Evolutionary conservation across 2,888 invertebrate species (phyloP), one percentile per base, ranked within the genome.

Genomic region (Linnaemya tessellans): DNA sequence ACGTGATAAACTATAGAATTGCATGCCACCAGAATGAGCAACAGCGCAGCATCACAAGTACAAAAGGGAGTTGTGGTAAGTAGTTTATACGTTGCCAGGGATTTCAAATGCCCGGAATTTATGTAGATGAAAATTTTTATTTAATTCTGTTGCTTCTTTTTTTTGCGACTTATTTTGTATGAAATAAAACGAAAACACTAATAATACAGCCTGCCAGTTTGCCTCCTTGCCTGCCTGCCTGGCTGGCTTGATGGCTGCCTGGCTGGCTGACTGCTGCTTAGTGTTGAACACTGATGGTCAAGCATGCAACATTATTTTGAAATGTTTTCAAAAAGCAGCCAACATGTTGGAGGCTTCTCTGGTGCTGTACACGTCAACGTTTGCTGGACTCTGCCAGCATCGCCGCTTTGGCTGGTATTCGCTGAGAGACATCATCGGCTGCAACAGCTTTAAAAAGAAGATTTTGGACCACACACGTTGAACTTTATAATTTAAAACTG

Each of bases 381-480:
- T 49, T 18, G 56, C 46, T 30, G n/a, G n/a, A n/a, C n/a, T n/a
- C 43, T 43, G 56, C 10, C 25, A n/a, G n/a, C 58, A 51, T 13
- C 41, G 65, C 74, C 51, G 65, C 67, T 25, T 54, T 41, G 20
- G 30, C 58, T 60, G 62, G 79, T 75, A 75, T 82, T 49, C 79
- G 79, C 71, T 67, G 49, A 62, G 71, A 65, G 75, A 38, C 74
- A 38, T 75, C 54, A 62, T n/a, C 68, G 49, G 62, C 74, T 71
- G 80, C 77, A 74, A 10, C 79, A 56, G 68, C 62, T 70, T 56
- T 54, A 20, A 68, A 75, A 65, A 75, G 60, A 65, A 87, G 87
- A 88, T 89, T 88, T 88, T 88, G 90, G 87, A 87, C 87, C 87
- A 87, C 87, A 87, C 87, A 87, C 87, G 87, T 85, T 80, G 87